Base-by-base conservation (phyloP, 2,113 vertebrate species). In the Pelecanus crispus region DNA sequence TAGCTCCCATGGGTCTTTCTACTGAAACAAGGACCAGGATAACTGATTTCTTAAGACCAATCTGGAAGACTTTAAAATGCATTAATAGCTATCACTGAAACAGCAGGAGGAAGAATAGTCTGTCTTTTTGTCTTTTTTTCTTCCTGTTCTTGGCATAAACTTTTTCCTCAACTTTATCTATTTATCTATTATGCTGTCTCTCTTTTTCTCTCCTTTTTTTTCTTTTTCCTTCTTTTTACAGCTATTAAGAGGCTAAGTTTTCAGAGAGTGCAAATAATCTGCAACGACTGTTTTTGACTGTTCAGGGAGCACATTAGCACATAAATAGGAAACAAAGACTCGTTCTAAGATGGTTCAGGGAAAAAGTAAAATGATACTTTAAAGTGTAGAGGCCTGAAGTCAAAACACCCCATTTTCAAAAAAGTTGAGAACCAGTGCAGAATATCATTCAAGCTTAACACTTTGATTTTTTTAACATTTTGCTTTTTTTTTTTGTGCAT, bases 51-150 rank as follows among this genome's bases (percentile, higher is more conserved):
- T 96, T 95, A 96, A 95, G 80, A 94, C 96, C 92, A 95, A 94
- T 97, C 96, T 94, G 89, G 89, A 97, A 97, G 95, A 96, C 93
- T 97, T 94, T 94, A 96, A 96, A 97, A 95, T 5, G 6, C 91
- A 88, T 97, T 95, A 95, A 96, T 88, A 96, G 94, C 95, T 95
- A 94, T 96, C 95, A 96, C 58, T 96, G 97, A 97, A 97, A 92
- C 96, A 96, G 97, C 96, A 95, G 97, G 97, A 94, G 95, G 78
- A 96, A 91, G 81, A 93, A 82, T 45, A 95, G 44, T 92, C 56
- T 85, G 73, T 91, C 63, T 29, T 52, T 42, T 31, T 47, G 6
- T 53, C 3, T 3, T 15, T 71, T 88, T 67, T 77, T 67, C 58
- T 63, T 95, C 81, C 44, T 81, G 28, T 90, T 74, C 45, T 90